phyloP scores from a whole-genome alignment of 2,113 vertebrate species.

The Suricata suricatta region DNA sequence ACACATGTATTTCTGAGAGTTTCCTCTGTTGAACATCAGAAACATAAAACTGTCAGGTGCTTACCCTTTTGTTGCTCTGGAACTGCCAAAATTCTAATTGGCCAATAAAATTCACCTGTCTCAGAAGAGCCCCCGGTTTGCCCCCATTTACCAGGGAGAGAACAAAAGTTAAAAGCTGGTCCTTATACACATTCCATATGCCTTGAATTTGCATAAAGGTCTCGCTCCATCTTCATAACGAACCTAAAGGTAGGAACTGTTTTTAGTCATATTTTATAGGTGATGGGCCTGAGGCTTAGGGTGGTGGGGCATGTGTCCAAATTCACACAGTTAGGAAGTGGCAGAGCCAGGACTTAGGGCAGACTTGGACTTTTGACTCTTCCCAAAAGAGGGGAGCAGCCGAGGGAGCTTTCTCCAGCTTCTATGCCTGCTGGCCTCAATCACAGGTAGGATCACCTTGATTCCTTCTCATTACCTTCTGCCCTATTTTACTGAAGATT shows the following conservation, averaged over 20 bases:
- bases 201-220: neutral
- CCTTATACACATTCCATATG: neutral
- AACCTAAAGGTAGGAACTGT: neutral
- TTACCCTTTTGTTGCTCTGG: neutral
- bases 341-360: neutral
- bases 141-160: neutral
- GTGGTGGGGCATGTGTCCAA: neutral
- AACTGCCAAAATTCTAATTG: neutral
- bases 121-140: neutral
- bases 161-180: neutral
- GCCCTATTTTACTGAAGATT: slow-evolving; percentile 63
- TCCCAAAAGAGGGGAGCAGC: neutral
- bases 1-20: neutral
- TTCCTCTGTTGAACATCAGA: neutral
- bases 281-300: neutral
- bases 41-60: neutral
- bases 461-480: slow-evolving; percentile 49
- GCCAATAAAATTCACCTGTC: neutral
- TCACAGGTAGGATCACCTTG: neutral
- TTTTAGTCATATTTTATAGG: neutral
- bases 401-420: neutral
- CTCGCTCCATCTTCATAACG: neutral
- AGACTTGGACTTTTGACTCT: neutral
- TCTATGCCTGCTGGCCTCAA: neutral
- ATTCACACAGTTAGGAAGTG: neutral